Evolutionary conservation across 2,888 invertebrate genomes (phyloP).

Genomic region (Hydrotaea diabolus): DNA sequence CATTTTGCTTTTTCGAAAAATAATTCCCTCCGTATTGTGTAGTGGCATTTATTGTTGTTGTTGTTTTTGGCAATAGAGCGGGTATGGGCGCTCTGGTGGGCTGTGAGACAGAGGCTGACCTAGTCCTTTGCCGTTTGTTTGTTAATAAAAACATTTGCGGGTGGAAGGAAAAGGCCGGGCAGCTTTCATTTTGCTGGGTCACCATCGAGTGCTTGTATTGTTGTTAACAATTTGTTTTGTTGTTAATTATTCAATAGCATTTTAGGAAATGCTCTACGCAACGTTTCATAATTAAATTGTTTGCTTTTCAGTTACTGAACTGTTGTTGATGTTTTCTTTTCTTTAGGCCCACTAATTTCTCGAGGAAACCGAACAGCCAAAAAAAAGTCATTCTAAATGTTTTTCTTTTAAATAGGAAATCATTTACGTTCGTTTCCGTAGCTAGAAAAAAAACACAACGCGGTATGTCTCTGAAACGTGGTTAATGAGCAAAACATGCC

Average conservation of each 20-base stretch:
- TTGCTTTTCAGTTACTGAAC: neutral
- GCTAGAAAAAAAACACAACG: no score
- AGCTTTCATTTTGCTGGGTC: neutral
- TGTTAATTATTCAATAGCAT: conserved; percentile 21
- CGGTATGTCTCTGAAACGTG: neutral
- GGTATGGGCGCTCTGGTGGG: neutral
- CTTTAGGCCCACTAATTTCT: neutral
- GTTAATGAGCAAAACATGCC: conserved; percentile 23
- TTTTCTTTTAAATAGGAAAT: neutral
- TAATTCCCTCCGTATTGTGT: neutral
- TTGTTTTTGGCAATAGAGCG: neutral
- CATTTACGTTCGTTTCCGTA: neutral
- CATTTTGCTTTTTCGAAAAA: conserved; percentile 14
- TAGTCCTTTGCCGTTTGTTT: neutral
- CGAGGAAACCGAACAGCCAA: neutral
- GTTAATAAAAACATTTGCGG: conserved; percentile 9
- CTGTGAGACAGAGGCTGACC: neutral
- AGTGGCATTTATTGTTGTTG: neutral
- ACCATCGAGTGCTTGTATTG: neutral
- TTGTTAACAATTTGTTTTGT: conserved; percentile 7
- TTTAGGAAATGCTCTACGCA: neutral
- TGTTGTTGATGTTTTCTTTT: neutral
- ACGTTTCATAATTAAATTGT: conserved; percentile 23
- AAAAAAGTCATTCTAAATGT: neutral
- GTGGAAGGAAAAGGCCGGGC: neutral